These are phyloP conservation scores for Colossoma macropomum DNA, from an alignment of 2,113 vertebrate species.

Conservation along the genomic window DNA sequence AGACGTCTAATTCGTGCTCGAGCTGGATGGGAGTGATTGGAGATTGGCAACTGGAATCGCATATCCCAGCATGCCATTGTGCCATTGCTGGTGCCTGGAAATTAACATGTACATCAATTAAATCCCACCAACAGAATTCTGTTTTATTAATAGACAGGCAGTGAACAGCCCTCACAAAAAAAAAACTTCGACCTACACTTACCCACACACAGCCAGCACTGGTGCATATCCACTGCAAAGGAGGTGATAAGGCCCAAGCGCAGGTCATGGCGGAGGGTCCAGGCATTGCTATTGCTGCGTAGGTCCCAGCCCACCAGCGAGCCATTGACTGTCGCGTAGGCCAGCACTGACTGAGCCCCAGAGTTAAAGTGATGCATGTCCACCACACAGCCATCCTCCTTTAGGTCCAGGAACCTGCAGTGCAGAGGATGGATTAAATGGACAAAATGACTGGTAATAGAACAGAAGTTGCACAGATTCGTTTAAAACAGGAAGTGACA, in stretches of 20 bases:
- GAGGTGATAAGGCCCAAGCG: slow-evolving; percentile 95
- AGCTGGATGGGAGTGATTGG: slow-evolving; percentile 93
- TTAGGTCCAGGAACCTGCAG: slow-evolving; percentile 86
- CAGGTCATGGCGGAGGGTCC: slow-evolving; percentile 92
- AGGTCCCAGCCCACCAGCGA: slow-evolving; percentile 97
- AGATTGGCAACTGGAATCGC: slow-evolving; percentile 97
- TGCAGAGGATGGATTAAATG: background rate
- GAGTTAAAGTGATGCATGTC: slow-evolving; percentile 97
- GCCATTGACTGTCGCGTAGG: slow-evolving; percentile 94
- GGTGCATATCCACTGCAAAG: slow-evolving; percentile 96
- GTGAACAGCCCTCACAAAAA: background rate
- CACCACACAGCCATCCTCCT: slow-evolving; percentile 93
- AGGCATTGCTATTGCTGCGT: slow-evolving; percentile 88
- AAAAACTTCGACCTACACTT: slow-evolving; percentile 41
- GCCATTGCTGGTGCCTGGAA: slow-evolving; percentile 92
- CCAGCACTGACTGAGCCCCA: slow-evolving; percentile 91
- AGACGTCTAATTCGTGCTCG: slow-evolving; percentile 91
- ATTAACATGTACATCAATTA: background rate
- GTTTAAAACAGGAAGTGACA: too few species aligned
- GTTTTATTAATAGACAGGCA: background rate
- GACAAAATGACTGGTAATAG: background rate
- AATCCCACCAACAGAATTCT: background rate
- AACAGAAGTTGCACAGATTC: too few species aligned
- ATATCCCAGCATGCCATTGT: slow-evolving; percentile 99
- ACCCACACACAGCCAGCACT: slow-evolving; percentile 98